Evolutionary conservation across 2,888 invertebrate genomes (phyloP).

Genomic region (Mimachlamys varia): DNA sequence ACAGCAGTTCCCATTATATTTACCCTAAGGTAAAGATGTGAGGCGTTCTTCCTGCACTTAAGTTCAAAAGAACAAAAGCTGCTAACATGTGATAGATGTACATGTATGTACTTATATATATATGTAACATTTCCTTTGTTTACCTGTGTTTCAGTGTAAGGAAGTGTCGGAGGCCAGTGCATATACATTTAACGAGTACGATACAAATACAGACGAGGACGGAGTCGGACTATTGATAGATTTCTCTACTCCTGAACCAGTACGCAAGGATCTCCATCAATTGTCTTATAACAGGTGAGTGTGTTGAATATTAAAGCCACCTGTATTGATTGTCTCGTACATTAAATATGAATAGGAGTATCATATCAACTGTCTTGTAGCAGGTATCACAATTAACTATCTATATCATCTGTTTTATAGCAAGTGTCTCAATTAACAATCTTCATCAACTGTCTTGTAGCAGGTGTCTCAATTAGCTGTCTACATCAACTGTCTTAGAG

Average conservation of each 20-base stretch:
- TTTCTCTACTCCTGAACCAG: constrained; percentile 63
- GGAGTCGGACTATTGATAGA: constrained; percentile 62
- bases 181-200: constrained; percentile 65
- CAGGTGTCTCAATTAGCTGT: too few relatives aligned
- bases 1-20: neutral
- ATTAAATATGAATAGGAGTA: neutral
- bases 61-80: neutral
- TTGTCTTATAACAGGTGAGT: constrained; percentile 47
- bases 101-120: too few relatives aligned
- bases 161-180: neutral
- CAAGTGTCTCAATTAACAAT: too few relatives aligned
- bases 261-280: constrained; percentile 44
- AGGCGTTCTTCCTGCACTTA: neutral
- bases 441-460: too few relatives aligned
- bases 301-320: neutral
- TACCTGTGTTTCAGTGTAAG: constrained; percentile 17
- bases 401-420: too few relatives aligned
- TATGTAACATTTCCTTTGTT: neutral
- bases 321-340: constrained; percentile 30
- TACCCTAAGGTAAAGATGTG: neutral
- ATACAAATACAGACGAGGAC: constrained; percentile 66
- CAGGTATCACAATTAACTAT: constrained; percentile 37
- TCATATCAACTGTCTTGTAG: constrained; percentile 20
- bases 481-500: too few relatives aligned
- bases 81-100: neutral